These are phyloP conservation scores for Cyphomyrus discorhynchus DNA, from an alignment of 2,113 vertebrate species.

Conservation along the genomic window DNA sequence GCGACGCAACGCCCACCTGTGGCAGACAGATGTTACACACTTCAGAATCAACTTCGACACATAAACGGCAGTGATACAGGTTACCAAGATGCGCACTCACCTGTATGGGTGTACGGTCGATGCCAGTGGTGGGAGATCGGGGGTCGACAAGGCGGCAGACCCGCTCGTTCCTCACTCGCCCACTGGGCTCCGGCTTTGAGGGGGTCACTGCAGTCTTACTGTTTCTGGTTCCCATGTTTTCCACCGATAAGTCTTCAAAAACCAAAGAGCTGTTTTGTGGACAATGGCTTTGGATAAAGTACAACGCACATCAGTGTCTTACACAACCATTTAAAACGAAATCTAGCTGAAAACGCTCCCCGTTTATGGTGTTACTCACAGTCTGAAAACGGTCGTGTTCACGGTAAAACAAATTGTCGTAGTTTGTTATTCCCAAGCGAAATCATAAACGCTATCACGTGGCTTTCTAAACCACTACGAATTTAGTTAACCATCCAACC, in stretches of 20 bases:
- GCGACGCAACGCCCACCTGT: conserved; percentile 36
- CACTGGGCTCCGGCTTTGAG: conserved; percentile 42
- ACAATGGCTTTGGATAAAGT: not conserved
- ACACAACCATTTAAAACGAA: not conserved
- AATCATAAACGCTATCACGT: not conserved
- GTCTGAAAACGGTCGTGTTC: not conserved
- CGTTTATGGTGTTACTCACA: not conserved
- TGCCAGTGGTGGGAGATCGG: conserved; percentile 71
- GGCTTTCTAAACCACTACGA: not conserved
- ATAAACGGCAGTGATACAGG: not conserved
- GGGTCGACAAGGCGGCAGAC: conserved; percentile 67
- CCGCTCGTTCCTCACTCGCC: conserved; percentile 45
- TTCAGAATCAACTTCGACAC: not conserved
- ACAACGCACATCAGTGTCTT: not conserved
- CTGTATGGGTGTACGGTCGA: conserved; percentile 73
- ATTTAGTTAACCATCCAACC: not conserved
- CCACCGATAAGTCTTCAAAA: not conserved
- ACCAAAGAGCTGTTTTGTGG: not conserved
- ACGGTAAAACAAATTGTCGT: not conserved
- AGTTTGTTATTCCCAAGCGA: not conserved
- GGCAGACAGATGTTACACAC: not conserved
- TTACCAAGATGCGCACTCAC: conserved; percentile 26
- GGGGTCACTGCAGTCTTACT: conserved; percentile 59
- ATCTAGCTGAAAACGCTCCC: not conserved
- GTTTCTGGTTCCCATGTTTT: conserved; percentile 71